phyloP scores from a whole-genome alignment of 2,797 vertebrate species.

The Phylloscopus collybita region DNA sequence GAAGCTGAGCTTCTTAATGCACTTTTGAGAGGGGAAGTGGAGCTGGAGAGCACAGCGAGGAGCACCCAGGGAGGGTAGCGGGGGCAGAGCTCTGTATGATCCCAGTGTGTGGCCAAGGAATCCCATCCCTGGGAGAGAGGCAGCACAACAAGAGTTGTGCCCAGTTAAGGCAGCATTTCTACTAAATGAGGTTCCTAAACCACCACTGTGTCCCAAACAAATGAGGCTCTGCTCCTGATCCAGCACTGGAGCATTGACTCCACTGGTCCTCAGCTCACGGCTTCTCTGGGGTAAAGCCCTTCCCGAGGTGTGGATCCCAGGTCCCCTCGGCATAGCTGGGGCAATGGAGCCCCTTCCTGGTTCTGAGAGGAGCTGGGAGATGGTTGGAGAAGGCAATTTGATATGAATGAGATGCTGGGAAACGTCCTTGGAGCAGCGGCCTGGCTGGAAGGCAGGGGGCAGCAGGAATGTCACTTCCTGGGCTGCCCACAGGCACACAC shows the following conservation, averaged over 20 bases:
- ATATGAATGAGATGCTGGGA: not conserved
- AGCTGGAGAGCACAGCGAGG: not conserved
- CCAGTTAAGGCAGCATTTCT: slow-evolving; percentile 35
- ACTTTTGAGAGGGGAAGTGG: slow-evolving; percentile 14
- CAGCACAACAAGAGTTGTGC: slow-evolving; percentile 37
- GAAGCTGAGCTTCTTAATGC: not conserved
- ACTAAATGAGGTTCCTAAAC: not conserved
- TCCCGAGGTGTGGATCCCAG: not conserved
- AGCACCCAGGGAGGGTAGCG: not conserved
- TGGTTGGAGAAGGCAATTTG: slow-evolving; percentile 3
- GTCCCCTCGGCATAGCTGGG: not conserved
- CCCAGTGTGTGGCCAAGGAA: slow-evolving; percentile 11
- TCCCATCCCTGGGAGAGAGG: slow-evolving; percentile 33
- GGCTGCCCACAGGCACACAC: fast-evolving
- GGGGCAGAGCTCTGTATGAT: not conserved
- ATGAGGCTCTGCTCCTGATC: not conserved
- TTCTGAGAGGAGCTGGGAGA: not conserved
- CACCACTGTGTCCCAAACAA: not conserved
- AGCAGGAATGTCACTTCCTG: not conserved
- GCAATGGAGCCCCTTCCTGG: not conserved
- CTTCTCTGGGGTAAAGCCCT: not conserved
- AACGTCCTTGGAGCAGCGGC: not conserved
- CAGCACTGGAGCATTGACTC: not conserved
- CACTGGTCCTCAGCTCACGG: not conserved
- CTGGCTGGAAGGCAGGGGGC: not conserved